Base-by-base conservation (phyloP, 2,797 vertebrate genomes). In the Protonibea diacanthus region DNA sequence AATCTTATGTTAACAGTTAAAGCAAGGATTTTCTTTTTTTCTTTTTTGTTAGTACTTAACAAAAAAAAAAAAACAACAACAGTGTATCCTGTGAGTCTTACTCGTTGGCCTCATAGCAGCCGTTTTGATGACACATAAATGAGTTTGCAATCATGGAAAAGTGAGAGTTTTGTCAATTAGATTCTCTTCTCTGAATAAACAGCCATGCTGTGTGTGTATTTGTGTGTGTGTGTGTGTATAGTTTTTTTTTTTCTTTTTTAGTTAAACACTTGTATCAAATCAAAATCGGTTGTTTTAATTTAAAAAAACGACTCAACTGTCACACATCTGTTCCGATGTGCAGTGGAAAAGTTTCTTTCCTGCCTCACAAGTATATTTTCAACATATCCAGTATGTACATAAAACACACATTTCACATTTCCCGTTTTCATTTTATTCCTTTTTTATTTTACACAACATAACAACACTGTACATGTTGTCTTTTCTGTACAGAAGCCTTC, bases 361-460 rank as follows among this genome's bases (percentile, higher is more conserved):
- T 61, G 8, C 42, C 29, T 58, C 12, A 6, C 15, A 21, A 44
- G 12, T 1, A 21, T 15, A 40, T 40, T 59, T 48, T 38, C 3
- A 12, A 47, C 29, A 56, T n/a, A 5, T 38, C 9, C 33, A 38
- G 8, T 5, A 18, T 27, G 42, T 5, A 44, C 51, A 82, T 42
- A 40, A 82, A 82, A 73, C 56, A 93, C 90, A 92, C 86, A 64
- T 73, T 68, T 86, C 84, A 73, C 67, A 79, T 84, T 91, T 91
- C 80, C 77, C 82, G 86, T 88, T 90, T 94, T 93, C 92, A 86
- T 95, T 93, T 94, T 95, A 96, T 93, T 95, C 95, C 76, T 85
- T 92, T 85, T 93, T 93, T 94, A 96, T 97, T 97, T 96, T 95
- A 97, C 96, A 97, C 96, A 97, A 97, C 95, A 95, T 95, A 96